These are phyloP conservation scores for Cataglyphis albicans DNA, from an alignment of 2,888 invertebrate species.

Conservation along the genomic window DNA sequence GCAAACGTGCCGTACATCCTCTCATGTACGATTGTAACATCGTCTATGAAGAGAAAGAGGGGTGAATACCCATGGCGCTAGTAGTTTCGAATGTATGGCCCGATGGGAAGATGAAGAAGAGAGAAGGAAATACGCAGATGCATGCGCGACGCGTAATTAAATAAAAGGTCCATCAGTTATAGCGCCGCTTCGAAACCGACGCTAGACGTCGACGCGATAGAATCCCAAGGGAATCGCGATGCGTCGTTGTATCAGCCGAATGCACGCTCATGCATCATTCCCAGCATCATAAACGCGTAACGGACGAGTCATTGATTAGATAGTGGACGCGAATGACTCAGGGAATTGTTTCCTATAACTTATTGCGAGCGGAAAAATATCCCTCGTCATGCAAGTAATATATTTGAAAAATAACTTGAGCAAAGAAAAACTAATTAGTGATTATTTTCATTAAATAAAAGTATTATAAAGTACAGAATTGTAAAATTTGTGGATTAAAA, in stretches of 20 bases:
- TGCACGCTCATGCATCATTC: slow-evolving; percentile 43
- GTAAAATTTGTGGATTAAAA: not conserved
- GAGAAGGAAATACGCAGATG: slow-evolving; percentile 75
- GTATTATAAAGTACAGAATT: not conserved
- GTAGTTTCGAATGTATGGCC: slow-evolving; percentile 59
- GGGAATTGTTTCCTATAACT: slow-evolving; percentile 34
- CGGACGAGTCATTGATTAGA: slow-evolving; percentile 50
- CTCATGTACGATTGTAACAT: slow-evolving; percentile 61
- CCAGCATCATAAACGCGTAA: slow-evolving; percentile 31
- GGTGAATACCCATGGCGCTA: slow-evolving; percentile 66
- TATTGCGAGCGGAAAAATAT: slow-evolving; percentile 22
- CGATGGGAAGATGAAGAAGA: slow-evolving; percentile 45
- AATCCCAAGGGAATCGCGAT: slow-evolving; percentile 69
- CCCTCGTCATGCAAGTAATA: slow-evolving; percentile 23
- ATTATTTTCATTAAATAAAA: slow-evolving; percentile 4
- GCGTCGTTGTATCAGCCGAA: slow-evolving; percentile 33
- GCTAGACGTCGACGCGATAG: slow-evolving; percentile 70
- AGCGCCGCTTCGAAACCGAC: slow-evolving; percentile 69
- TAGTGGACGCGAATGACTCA: slow-evolving; percentile 42
- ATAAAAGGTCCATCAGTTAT: slow-evolving; percentile 80
- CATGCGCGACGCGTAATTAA: slow-evolving; percentile 76
- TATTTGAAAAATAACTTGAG: slow-evolving; percentile 15
- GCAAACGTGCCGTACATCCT: slow-evolving; percentile 55
- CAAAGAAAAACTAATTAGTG: not conserved
- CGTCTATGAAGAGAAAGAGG: slow-evolving; percentile 47